These are phyloP conservation scores for Centropus unirufus DNA, from an alignment of 2,113 vertebrate genomes.

Conservation along the genomic window DNA sequence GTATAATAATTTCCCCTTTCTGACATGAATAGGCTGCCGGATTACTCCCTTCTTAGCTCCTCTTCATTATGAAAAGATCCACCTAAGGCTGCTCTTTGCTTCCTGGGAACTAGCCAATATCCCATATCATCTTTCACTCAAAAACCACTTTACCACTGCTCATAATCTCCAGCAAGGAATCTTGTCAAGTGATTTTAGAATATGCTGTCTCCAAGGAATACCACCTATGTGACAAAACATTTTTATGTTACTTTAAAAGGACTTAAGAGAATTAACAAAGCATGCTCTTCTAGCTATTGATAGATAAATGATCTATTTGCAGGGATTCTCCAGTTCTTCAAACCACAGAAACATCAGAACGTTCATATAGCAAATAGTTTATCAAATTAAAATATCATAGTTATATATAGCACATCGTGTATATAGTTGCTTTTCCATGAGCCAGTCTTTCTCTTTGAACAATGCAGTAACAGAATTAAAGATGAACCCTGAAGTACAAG, in stretches of 20 bases:
- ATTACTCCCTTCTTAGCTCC: not conserved
- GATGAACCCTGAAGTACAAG: not conserved
- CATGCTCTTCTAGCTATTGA: not conserved
- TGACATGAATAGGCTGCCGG: not conserved
- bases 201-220: not conserved
- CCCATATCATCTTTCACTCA: slow-evolving; percentile 13
- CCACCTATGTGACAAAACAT: not conserved
- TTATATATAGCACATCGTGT: not conserved
- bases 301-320: not conserved
- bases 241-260: not conserved
- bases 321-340: not conserved
- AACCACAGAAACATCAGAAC: not conserved
- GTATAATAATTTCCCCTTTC: not conserved
- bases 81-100: slow-evolving; percentile 10
- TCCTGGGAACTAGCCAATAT: not conserved
- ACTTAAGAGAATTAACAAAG: not conserved
- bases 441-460: not conserved
- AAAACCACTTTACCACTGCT: not conserved
- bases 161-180: not conserved
- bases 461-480: not conserved
- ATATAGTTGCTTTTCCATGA: not conserved
- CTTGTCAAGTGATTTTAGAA: slow-evolving; percentile 15
- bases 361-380: not conserved
- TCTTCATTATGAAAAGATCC: not conserved
- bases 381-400: not conserved